These are phyloP conservation scores for Theocolax elegans DNA, from an alignment of 1,140 invertebrate genomes.

Conservation along the genomic window DNA sequence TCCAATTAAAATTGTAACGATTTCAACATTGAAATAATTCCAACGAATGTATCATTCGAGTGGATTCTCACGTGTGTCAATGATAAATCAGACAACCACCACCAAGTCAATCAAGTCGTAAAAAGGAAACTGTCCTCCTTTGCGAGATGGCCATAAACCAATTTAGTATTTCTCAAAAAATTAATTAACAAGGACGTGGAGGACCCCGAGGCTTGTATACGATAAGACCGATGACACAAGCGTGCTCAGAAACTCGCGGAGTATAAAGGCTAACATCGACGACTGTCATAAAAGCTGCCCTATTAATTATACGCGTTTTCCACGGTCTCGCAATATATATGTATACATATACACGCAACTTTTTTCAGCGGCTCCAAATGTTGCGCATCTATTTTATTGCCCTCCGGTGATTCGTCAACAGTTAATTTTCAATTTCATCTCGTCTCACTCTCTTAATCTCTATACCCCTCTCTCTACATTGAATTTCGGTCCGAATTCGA, in stretches of 20 bases:
- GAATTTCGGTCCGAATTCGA: too few species aligned
- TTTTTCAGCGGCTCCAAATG: constrained; percentile 38
- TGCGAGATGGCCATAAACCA: background rate
- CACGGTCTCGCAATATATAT: constrained; percentile 37
- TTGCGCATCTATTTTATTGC: constrained; percentile 48
- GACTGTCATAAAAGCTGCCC: constrained; percentile 49
- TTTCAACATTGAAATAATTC: too few species aligned
- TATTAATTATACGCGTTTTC: constrained; percentile 50
- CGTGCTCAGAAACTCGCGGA: background rate
- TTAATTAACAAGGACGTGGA: constrained; percentile 19
- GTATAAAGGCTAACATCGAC: constrained; percentile 34
- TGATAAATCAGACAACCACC: background rate
- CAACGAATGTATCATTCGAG: too few species aligned
- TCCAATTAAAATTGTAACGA: too few species aligned
- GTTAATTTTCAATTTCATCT: constrained; percentile 47
- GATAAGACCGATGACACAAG: background rate
- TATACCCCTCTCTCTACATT: too few species aligned
- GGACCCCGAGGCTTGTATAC: background rate
- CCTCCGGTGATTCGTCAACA: constrained; percentile 50
- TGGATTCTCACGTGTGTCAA: too few species aligned
- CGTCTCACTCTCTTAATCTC: too few species aligned
- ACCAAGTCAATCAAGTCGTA: background rate
- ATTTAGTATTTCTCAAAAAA: constrained; percentile 4
- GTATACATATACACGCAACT: constrained; percentile 38
- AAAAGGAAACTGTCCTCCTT: background rate